Evolutionary conservation across 2,113 vertebrate species (phyloP), one percentile per base, ranked within the genome.

Genomic region (Antennarius striatus): DNA sequence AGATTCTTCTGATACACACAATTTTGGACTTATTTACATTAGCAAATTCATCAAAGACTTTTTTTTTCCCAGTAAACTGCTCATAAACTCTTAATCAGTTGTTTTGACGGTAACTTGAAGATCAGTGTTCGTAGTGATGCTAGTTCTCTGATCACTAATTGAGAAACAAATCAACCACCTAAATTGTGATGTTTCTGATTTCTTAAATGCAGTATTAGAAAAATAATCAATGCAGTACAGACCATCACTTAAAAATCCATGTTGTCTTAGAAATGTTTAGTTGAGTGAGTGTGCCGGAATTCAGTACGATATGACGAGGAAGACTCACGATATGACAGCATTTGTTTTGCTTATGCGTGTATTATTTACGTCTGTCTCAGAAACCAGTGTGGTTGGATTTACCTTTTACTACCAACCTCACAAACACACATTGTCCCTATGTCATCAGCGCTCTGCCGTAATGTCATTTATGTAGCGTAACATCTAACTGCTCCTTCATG

Each of bases 181-280:
- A 56, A 77, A 88, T 72, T 81, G 74, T 87, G 80, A 83, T 85
- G 75, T 73, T 86, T 86, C 81, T 83, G 72, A 63, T 62, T 83
- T 56, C 54, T 63, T 70, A 56, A 75, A 77, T 70, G 73, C 71
- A 77, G 68, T 54, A 61, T 70, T 48, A 80, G 69, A 76, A 28
- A 70, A 87, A 80, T 59, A 83, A 82, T 83, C 80, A 68, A 76
- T 73, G 77, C 73, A 60, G 81, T 77, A 76, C 22, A 64, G 43
- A 76, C 68, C 52, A 30, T 77, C 56, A 80, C 68, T 71, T 67
- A 51, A 76, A 70, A 68, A 55, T 66, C 64, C 80, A 82, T 89
- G 85, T 88, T 80, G 62, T 69, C 61, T 54, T 36, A 40, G 49
- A 59, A 46, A 16, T 29, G 36, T 68, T n/a, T 51, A 54, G 28